Evolutionary conservation across 2,113 vertebrate species (phyloP).

Genomic region (Mugil cephalus): DNA sequence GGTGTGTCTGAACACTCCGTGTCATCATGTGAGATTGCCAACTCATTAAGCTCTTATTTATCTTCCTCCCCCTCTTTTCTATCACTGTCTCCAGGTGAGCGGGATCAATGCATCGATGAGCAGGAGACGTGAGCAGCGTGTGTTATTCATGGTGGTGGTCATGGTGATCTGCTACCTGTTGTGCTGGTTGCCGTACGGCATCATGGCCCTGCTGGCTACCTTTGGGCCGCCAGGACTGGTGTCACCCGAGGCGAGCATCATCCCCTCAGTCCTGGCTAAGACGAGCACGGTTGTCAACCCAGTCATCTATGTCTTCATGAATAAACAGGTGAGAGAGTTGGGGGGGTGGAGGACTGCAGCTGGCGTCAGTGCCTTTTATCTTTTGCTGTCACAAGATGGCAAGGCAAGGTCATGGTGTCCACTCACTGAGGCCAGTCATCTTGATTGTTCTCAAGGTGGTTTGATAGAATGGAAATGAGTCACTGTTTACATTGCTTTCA

Average conservation of each 20-base stretch:
- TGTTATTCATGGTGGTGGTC: slow-evolving; percentile 84
- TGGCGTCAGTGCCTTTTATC: slow-evolving; percentile 23
- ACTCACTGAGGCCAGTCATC: not conserved
- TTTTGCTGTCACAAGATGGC: slow-evolving; percentile 19
- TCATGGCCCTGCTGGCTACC: slow-evolving; percentile 83
- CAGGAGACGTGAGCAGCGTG: slow-evolving; percentile 77
- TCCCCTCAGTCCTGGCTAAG: slow-evolving; percentile 86
- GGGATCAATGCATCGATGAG: slow-evolving; percentile 69
- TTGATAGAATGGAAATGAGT: slow-evolving; percentile 25
- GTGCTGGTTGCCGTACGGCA: slow-evolving; percentile 86
- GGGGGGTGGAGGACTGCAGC: not conserved
- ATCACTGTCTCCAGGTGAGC: slow-evolving; percentile 62
- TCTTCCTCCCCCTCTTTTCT: not conserved
- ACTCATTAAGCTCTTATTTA: not conserved
- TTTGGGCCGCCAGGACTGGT: slow-evolving; percentile 81
- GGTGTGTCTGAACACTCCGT: slow-evolving; percentile 5
- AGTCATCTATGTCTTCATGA: slow-evolving; percentile 87
- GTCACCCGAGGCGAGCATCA: slow-evolving; percentile 81
- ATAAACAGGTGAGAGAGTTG: slow-evolving; percentile 84
- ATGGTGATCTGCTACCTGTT: slow-evolving; percentile 87
- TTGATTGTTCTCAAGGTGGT: slow-evolving; percentile 12
- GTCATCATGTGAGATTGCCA: not conserved
- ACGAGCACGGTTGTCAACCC: slow-evolving; percentile 86
- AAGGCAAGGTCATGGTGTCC: not conserved
- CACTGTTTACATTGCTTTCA: slow-evolving; percentile 19